phyloP scores from a whole-genome alignment of 2,113 vertebrate species.

The Manacus vitellinus region DNA sequence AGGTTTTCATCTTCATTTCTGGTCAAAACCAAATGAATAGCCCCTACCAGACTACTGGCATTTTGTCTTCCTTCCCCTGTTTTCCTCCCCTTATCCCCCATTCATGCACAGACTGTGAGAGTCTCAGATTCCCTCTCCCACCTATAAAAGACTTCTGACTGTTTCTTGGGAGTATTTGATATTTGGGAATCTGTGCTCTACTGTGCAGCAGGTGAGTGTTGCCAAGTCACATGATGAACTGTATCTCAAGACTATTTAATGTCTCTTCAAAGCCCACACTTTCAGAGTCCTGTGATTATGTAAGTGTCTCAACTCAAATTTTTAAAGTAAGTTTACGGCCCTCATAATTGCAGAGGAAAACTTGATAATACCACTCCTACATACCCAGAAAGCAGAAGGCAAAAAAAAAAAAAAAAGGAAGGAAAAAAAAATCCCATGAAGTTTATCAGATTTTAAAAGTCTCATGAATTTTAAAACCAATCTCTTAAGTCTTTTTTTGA shows the following conservation, averaged over 20 bases:
- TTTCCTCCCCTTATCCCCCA: neutral
- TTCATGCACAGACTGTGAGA: neutral
- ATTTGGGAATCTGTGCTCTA: neutral
- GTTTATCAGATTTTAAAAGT: conserved; percentile 61
- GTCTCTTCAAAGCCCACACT: conserved; percentile 60
- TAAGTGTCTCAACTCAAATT: conserved; percentile 52
- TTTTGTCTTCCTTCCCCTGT: neutral
- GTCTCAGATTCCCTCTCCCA: neutral
- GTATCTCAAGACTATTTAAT: conserved; percentile 38
- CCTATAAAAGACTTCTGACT: neutral
- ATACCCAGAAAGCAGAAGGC: conserved; percentile 39
- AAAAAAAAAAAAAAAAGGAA: neutral
- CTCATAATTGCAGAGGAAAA: conserved; percentile 61
- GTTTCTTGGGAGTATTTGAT: conserved; percentile 2
- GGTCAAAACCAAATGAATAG: neutral
- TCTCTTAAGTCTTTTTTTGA: conserved; percentile 59
- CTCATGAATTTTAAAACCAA: conserved; percentile 66
- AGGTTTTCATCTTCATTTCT: neutral
- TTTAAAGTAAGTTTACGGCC: conserved; percentile 51
- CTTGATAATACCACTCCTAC: conserved; percentile 49
- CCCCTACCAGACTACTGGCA: neutral
- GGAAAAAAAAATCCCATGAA: neutral
- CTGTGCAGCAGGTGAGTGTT: neutral
- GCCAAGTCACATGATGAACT: conserved; percentile 2
- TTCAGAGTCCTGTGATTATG: conserved; percentile 48